Base-by-base conservation (phyloP, 2,888 invertebrate species). In the Archips xylosteana region DNA sequence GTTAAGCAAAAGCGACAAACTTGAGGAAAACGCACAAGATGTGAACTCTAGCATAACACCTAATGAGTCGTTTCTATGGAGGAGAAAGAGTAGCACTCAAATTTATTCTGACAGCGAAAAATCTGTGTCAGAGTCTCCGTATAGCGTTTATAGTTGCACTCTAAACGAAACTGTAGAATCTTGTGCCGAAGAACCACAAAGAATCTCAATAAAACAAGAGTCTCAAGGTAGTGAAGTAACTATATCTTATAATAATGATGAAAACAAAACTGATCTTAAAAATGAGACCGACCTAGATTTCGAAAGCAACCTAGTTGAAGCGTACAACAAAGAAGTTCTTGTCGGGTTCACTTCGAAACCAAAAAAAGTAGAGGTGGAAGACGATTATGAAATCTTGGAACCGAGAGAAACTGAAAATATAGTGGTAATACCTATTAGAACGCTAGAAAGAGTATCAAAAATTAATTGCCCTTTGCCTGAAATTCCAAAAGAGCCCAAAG, bases 11-110 rank as follows among this genome's bases (percentile, higher is more conserved):
- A 70, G 76, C 75, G 77, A 72, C 69, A 45, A 78, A 67, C 69
- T 81, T 70, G 80, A 85, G 71, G 87, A 87, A 74, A 83, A 85
- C 45, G 64, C 77, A 9, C 84, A 90, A 81, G 90, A 91, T 62
- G 80, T 92, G 12, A 88, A 83, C 78, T 81, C 90, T 32, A 86
- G 84, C 13, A 92, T 95, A 71, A 92, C 95, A 79, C 96, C 96
- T 2, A 96, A 96, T 81, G 95, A 94, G 77, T 96, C 96, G 4
- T 96, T 96, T 86, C 87, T 96, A 51, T 96, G 96, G 95, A 94
- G 96, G 72, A 86, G 94, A 75, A 95, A 94, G 86, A 92, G 91
- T 78, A 87, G 80, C 75, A 87, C 88, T 61, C 92, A 90, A 81
- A 87, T 90, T 77, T 92, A 92, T 80, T 88, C 89, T 1, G 94